Evolutionary conservation across 1,140 invertebrate genomes (phyloP), one percentile per base, ranked within the genome.

Genomic region (Anastrepha ludens): DNA sequence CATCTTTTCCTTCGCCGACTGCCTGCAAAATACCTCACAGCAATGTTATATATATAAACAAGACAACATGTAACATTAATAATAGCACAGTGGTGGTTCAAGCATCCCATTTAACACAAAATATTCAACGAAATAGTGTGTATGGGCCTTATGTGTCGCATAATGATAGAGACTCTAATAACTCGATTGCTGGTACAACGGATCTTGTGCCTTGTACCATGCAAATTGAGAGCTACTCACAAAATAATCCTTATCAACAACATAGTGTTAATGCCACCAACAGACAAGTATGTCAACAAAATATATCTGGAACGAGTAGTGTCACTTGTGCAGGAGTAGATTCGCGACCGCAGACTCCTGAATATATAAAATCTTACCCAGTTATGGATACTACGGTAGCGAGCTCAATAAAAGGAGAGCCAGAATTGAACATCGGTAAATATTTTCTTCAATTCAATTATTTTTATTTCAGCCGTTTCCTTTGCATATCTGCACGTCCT

Each of bases 371-470:
- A 89, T 92, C 91, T 39, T 93, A 92, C 89, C 94, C 94, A 59
- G 95, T 94, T 85, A 95, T 95, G 94, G 94, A 95, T 89, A 94
- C 94, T 20, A 95, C 94, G 5, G 94, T 95, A 6, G 92, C 92
- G 85, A 95, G 94, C 2, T 95, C 94, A 41, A 94, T 94, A 1
- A 94, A 94, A 89, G 94, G 94, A 0, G 94, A 95, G 88, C 94
- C 94, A 0, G 95, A 95, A 89, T 91, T 95, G 6, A 94, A 95
- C 88, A 95, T 95, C 94, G 95, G 95, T 95, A 88, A 91, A 92
- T 86, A 85, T 85, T 29, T 29, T 29, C 29, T 29, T 29, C 29
- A 29, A 29, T 29, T 0, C 29, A 29, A 29, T 29, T 29, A 29
- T 29, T 29, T 29, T 29, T 29, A 29, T 29, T 29, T 29, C 29